phyloP scores from a whole-genome alignment of 2,113 vertebrate species.

The Peromyscus maniculatus region DNA sequence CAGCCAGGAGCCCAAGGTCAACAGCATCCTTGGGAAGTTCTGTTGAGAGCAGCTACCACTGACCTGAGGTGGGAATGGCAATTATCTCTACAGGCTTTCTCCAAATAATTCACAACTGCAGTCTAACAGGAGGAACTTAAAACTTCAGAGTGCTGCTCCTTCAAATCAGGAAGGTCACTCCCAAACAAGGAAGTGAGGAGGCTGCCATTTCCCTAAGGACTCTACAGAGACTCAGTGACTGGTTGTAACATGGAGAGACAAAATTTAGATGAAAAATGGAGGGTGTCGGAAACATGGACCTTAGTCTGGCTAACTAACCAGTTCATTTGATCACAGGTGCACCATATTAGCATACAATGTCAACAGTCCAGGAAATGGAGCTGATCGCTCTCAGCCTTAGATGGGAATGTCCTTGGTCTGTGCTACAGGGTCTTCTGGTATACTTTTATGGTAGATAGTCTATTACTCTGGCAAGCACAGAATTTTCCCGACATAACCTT shows the following conservation, averaged over 20 bases:
- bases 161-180: background rate
- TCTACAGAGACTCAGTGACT: background rate
- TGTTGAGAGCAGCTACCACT: too few relatives aligned
- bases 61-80: background rate
- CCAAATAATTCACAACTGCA: background rate
- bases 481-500: background rate
- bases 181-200: background rate
- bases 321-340: background rate
- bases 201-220: too few relatives aligned
- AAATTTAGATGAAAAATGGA: background rate
- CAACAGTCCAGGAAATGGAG: background rate
- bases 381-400: background rate
- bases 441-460: background rate
- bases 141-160: background rate
- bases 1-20: background rate
- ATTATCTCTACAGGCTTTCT: background rate
- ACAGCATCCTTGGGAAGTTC: too few relatives aligned
- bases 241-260: background rate
- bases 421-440: background rate
- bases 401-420: background rate
- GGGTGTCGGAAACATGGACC: background rate
- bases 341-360: background rate
- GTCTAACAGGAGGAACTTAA: background rate
- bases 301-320: background rate
- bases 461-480: background rate